phyloP scores from a whole-genome alignment of 2,113 vertebrate genomes.

The Vombatus ursinus region DNA sequence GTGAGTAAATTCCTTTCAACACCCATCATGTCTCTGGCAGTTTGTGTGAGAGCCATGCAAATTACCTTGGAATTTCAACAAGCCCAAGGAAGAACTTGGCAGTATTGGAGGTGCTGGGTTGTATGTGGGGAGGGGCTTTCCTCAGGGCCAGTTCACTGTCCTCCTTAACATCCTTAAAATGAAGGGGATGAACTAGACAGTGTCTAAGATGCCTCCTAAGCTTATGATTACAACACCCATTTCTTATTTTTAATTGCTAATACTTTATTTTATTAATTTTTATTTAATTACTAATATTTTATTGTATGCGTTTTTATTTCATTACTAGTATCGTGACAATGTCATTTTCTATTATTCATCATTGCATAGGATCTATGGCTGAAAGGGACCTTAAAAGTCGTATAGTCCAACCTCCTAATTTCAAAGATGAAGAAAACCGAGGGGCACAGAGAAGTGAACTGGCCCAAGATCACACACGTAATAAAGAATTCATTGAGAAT shows the following conservation, averaged over 20 bases:
- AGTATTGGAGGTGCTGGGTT: background rate
- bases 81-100: background rate
- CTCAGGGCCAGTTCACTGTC: background rate
- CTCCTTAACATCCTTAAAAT: background rate
- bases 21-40: background rate
- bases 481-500: background rate
- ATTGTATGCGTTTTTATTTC: background rate
- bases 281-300: background rate
- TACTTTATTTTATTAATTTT: background rate
- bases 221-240: background rate
- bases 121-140: background rate
- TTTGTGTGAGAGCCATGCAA: background rate
- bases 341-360: background rate
- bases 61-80: background rate
- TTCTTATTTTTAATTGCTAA: background rate
- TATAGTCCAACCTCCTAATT: background rate
- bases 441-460: background rate
- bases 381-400: background rate
- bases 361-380: background rate
- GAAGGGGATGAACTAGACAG: background rate
- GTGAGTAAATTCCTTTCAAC: background rate
- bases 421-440: background rate
- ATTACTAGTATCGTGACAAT: background rate
- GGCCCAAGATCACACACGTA: background rate
- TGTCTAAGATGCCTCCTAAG: background rate